phyloP scores from a whole-genome alignment of 2,888 invertebrate species.

The Aethes cnicana region DNA sequence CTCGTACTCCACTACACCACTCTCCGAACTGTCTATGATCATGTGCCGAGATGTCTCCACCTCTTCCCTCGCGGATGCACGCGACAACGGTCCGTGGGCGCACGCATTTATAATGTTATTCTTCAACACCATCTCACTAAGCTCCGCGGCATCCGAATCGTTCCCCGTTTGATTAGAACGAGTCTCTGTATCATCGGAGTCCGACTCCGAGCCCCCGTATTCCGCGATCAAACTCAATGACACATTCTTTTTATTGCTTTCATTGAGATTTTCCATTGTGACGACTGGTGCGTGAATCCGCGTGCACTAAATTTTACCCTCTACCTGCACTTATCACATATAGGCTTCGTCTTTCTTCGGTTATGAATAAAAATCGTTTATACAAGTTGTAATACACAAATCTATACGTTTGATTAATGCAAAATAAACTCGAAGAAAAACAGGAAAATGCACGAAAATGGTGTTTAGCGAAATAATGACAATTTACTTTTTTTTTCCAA shows the following conservation, averaged over 20 bases:
- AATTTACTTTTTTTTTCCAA: slow-evolving; percentile 27
- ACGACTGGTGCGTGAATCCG: slow-evolving; percentile 37
- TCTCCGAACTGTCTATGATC: slow-evolving; percentile 72
- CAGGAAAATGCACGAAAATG: slow-evolving; percentile 32
- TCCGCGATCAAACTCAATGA: slow-evolving; percentile 73
- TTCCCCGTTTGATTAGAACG: slow-evolving; percentile 56
- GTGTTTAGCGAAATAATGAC: slow-evolving; percentile 30
- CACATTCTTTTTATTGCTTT: slow-evolving; percentile 73
- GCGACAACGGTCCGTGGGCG: slow-evolving; percentile 70
- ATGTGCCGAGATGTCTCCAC: slow-evolving; percentile 65
- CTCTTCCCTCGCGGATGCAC: slow-evolving; percentile 50
- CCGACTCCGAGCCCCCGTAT: slow-evolving; percentile 73
- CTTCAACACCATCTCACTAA: slow-evolving; percentile 77
- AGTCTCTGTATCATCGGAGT: slow-evolving; percentile 67
- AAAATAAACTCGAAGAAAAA: slow-evolving; percentile 23
- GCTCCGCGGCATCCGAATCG: slow-evolving; percentile 66
- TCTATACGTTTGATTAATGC: slow-evolving; percentile 1
- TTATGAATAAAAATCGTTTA: slow-evolving; percentile 1
- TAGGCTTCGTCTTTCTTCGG: not conserved
- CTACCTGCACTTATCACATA: slow-evolving; percentile 14
- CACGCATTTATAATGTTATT: slow-evolving; percentile 79
- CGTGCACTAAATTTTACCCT: slow-evolving; percentile 29
- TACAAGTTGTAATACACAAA: not conserved
- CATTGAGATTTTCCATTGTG: slow-evolving; percentile 75
- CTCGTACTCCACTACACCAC: slow-evolving; percentile 71